Evolutionary conservation across 2,113 vertebrate genomes (phyloP).

Genomic region (Gobius niger): DNA sequence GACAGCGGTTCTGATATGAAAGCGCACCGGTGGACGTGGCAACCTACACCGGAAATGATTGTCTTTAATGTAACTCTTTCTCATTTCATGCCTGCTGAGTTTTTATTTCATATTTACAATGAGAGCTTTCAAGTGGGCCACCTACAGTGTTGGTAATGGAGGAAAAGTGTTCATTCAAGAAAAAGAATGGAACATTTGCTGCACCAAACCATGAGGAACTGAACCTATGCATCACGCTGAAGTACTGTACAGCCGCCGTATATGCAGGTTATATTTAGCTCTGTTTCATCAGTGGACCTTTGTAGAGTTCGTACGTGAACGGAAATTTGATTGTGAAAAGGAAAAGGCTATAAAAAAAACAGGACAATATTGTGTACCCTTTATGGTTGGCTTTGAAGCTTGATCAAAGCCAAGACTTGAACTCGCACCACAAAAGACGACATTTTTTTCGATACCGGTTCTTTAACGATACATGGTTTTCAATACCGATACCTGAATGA

Average conservation of each 20-base stretch:
- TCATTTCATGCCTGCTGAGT: background rate
- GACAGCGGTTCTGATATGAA: background rate
- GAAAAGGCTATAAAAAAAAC: background rate
- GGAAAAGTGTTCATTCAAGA: background rate
- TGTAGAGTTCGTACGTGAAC: background rate
- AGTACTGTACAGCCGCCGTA: slow-evolving; percentile 13
- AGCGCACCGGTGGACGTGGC: background rate
- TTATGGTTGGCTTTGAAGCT: too few relatives aligned
- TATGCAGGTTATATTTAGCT: slow-evolving; percentile 14
- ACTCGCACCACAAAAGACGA: too few relatives aligned
- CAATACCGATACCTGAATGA: too few relatives aligned
- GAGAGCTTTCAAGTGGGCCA: slow-evolving; percentile 17
- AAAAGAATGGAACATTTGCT: slow-evolving; percentile 14
- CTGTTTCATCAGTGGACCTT: background rate
- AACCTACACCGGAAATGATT: background rate
- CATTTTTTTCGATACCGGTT: too few relatives aligned
- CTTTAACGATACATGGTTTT: too few relatives aligned
- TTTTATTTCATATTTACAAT: background rate
- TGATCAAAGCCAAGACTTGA: too few relatives aligned
- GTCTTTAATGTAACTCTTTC: background rate
- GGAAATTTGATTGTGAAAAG: background rate
- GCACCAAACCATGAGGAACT: slow-evolving; percentile 30
- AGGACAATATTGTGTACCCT: background rate
- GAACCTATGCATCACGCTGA: slow-evolving; percentile 37
- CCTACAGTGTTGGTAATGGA: background rate